These are phyloP conservation scores for Ladona fulva DNA, from an alignment of 1,140 invertebrate species.

Conservation along the genomic window DNA sequence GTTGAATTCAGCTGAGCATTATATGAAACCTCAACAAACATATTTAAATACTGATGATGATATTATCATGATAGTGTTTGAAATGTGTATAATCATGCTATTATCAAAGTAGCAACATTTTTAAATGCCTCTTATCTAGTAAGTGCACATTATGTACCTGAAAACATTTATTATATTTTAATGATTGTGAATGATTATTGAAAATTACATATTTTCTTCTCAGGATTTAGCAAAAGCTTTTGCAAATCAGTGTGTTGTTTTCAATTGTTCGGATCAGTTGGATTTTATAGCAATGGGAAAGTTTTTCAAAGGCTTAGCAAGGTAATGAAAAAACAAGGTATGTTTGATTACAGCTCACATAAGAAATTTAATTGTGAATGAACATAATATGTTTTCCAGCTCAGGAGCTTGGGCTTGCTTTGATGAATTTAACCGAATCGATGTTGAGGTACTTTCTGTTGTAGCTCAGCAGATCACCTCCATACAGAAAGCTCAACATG, in stretches of 20 bases:
- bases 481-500: conserved; percentile 48
- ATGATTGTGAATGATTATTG: too few species aligned
- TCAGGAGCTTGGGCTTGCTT: conserved; percentile 69
- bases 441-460: conserved; percentile 54
- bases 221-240: conserved; percentile 61
- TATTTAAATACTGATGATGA: too few species aligned
- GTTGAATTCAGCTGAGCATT: too few species aligned
- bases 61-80: too few species aligned
- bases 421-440: conserved; percentile 68
- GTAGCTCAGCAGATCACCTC: conserved; percentile 53
- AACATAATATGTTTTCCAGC: conserved; percentile 45
- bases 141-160: too few species aligned
- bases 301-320: conserved; percentile 46
- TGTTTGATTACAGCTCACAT: not conserved
- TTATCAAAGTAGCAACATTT: too few species aligned
- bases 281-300: conserved; percentile 65
- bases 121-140: too few species aligned
- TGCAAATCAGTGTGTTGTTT: conserved; percentile 64
- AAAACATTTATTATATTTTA: too few species aligned
- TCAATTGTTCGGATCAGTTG: conserved; percentile 66
- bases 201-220: too few species aligned
- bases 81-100: too few species aligned
- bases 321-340: conserved; percentile 28
- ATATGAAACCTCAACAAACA: too few species aligned
- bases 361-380: not conserved